These are phyloP conservation scores for Heliconius eleuchia DNA, from an alignment of 1,140 invertebrate species.

Conservation along the genomic window DNA sequence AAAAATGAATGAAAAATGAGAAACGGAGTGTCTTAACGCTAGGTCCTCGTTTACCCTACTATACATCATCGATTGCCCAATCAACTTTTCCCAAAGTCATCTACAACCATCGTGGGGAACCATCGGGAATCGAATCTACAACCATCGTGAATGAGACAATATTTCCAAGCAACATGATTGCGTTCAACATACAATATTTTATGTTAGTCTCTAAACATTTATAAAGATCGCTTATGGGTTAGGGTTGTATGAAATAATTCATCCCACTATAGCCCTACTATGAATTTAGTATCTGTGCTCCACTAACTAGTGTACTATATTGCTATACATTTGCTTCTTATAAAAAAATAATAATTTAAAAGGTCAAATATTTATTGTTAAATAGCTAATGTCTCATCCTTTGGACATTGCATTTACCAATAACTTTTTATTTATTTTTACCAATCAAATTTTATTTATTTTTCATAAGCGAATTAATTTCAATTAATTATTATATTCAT, in stretches of 20 bases:
- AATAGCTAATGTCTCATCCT: too few species aligned
- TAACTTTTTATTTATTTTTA: too few species aligned
- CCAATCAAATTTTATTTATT: too few species aligned
- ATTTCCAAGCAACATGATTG: not conserved
- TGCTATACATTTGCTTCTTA: not conserved
- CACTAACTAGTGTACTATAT: not conserved
- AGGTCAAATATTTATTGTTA: too few species aligned
- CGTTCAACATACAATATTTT: not conserved
- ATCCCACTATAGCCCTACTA: not conserved
- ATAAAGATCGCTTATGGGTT: not conserved
- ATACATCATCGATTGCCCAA: not conserved
- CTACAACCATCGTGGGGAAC: not conserved
- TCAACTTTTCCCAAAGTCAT: not conserved
- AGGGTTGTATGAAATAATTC: not conserved
- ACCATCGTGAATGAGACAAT: not conserved
- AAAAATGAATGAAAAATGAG: too few species aligned
- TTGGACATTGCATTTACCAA: too few species aligned
- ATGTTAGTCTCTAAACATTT: not conserved
- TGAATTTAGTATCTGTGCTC: not conserved
- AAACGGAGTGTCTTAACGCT: too few species aligned
- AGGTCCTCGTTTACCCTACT: too few species aligned
- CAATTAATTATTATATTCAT: too few species aligned
- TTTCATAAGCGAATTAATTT: too few species aligned
- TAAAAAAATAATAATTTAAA: too few species aligned
- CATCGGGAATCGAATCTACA: not conserved